phyloP scores from a whole-genome alignment of 2,888 invertebrate species.

The Bedellia somnulentella region DNA sequence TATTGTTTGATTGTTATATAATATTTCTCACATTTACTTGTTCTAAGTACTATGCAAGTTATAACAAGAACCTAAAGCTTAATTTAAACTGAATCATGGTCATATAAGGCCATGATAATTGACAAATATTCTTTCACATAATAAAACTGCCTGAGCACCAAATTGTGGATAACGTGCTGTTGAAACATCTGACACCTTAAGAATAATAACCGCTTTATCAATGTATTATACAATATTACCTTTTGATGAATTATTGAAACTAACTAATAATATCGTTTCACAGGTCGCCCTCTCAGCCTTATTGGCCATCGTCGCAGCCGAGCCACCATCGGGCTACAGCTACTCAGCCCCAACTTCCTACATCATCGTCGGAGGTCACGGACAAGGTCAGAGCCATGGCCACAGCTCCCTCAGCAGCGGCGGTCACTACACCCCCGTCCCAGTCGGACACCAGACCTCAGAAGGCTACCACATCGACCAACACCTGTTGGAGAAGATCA shows the following conservation, averaged over 20 bases:
- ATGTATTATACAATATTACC: not conserved
- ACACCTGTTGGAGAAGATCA: slow-evolving; percentile 78
- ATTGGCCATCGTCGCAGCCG: slow-evolving; percentile 74
- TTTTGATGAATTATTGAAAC: not conserved
- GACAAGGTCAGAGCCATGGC: slow-evolving; percentile 34
- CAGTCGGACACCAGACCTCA: slow-evolving; percentile 74
- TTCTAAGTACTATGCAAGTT: too few species aligned
- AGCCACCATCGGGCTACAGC: slow-evolving; percentile 75
- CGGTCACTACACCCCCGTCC: slow-evolving; percentile 75
- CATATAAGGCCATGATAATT: not conserved
- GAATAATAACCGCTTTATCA: not conserved
- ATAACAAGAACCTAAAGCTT: too few species aligned
- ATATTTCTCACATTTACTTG: too few species aligned
- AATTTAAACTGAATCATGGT: too few species aligned
- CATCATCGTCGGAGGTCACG: slow-evolving; percentile 53
- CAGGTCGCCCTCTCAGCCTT: slow-evolving; percentile 71
- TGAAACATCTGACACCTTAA: not conserved
- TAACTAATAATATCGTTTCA: slow-evolving; percentile 8
- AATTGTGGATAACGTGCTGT: not conserved
- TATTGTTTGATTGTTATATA: too few species aligned
- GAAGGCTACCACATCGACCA: slow-evolving; percentile 83
- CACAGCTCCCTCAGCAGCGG: slow-evolving; percentile 60
- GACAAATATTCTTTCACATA: too few species aligned
- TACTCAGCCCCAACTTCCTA: slow-evolving; percentile 67
- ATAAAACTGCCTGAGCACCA: not conserved